Evolutionary conservation across 2,113 vertebrate genomes (phyloP), one percentile per base, ranked within the genome.

Genomic region (Columbina picui): DNA sequence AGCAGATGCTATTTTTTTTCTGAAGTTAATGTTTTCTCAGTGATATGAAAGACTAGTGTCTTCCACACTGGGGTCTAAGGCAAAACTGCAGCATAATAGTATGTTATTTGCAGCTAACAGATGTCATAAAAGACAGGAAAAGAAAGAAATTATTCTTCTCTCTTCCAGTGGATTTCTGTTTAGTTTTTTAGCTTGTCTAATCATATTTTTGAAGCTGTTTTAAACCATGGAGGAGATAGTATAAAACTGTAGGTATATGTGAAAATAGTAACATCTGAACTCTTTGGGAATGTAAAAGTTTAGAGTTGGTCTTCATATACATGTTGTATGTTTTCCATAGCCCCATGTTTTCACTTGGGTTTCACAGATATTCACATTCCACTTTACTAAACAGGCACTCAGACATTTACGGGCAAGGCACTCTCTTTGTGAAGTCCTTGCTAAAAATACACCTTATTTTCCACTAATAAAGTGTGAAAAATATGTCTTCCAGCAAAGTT

Each of bases 191-290:
- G 32, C 6, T 26, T 91, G 7, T 57, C 74, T 81, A 52, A 75
- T 52, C 55, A 50, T 88, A 70, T 57, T 89, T 94, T 92, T 90
- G 38, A 93, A 90, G n/a, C 25, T 74, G 9, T 60, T 38, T 84
- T 92, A 84, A 94, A 68, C 38, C 8, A 4, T 64, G 43, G 56
- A 93, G 47, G 23, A 81, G 90, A 68, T 82, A 81, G 25, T 60
- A 41, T 39, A 81, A 81, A 94, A 90, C 43, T 41, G 27, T 78
- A 71, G 32, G 60, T 92, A 29, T 86, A 52, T 64, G 43, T 94
- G 64, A 79, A 89, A 93, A 92, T 81, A 94, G 64, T 59, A 90
- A 89, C 69, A 22, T 75, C 68, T 95, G 92, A 88, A 75, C 64
- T 81, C 50, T 43, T 43, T 10, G 26, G 83, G 80, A 89, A 75